Conservation (phyloP, 2,113 vertebrate species). For the Nanorana parkeri region DNA sequence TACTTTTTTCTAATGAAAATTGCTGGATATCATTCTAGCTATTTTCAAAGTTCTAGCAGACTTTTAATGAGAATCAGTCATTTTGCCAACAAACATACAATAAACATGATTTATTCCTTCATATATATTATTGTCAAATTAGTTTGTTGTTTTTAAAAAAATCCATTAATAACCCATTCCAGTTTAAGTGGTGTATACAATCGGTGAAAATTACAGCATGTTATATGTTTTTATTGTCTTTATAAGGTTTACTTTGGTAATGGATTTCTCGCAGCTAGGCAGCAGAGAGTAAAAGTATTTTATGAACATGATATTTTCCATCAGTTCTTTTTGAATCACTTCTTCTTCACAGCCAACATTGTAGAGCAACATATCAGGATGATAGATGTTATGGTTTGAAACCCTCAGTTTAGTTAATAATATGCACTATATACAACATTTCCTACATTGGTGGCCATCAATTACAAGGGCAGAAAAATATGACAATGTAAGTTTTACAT, state of each 20-base stretch:
- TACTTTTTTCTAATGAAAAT: too few relatives aligned
- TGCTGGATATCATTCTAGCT: too few relatives aligned
- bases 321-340: slow-evolving; percentile 13
- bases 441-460: background rate
- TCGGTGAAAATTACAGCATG: background rate
- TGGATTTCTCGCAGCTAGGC: slow-evolving; percentile 28
- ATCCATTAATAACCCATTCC: too few relatives aligned
- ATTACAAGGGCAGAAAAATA: background rate
- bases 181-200: too few relatives aligned
- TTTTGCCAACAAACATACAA: too few relatives aligned
- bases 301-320: background rate
- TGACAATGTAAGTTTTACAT: background rate
- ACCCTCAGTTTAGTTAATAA: background rate
- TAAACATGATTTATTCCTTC: too few relatives aligned
- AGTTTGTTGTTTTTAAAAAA: too few relatives aligned
- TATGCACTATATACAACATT: background rate
- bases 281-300: slow-evolving; percentile 15
- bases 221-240: slow-evolving; percentile 15
- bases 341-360: slow-evolving; percentile 28
- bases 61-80: too few relatives aligned
- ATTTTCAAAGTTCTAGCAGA: too few relatives aligned
- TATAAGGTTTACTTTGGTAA: slow-evolving; percentile 26
- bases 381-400: slow-evolving; percentile 8
- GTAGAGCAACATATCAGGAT: slow-evolving; percentile 21
- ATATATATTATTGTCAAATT: too few relatives aligned